Evolutionary conservation across 1,140 invertebrate species (phyloP).

Genomic region (Laodelphax striatellus): DNA sequence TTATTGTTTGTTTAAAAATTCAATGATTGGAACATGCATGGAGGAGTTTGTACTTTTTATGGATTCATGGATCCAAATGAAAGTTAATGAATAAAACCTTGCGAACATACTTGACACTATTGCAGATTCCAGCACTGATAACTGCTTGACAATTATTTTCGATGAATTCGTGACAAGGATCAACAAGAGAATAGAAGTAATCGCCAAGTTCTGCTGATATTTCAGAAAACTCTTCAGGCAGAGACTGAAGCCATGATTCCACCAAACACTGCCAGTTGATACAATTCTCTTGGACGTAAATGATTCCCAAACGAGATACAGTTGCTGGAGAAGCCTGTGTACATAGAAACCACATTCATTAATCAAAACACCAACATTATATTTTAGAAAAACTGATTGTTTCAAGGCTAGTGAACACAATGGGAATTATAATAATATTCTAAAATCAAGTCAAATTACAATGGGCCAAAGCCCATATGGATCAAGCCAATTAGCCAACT

Average conservation of each 20-base stretch:
- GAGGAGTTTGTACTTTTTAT: too few species aligned
- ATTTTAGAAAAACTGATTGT: too few species aligned
- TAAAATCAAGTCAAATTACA: too few species aligned
- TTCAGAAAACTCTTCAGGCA: conserved; percentile 42
- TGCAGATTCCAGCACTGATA: conserved; percentile 2
- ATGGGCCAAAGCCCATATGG: too few species aligned
- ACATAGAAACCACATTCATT: not conserved
- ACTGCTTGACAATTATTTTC: conserved; percentile 43
- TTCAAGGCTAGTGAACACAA: too few species aligned
- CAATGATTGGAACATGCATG: too few species aligned
- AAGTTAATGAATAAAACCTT: too few species aligned
- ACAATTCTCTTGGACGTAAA: conserved; percentile 72
- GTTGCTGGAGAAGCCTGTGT: conserved; percentile 69
- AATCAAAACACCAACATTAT: too few species aligned
- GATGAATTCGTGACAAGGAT: conserved; percentile 52
- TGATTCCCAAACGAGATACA: conserved; percentile 87
- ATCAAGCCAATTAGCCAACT: too few species aligned
- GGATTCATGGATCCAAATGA: too few species aligned
- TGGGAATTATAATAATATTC: too few species aligned
- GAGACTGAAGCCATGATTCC: conserved; percentile 54
- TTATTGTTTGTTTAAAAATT: too few species aligned
- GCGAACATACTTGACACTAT: conserved; percentile 3
- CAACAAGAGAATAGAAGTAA: conserved; percentile 65
- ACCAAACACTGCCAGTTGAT: conserved; percentile 58
- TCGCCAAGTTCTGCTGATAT: conserved; percentile 39